Evolutionary conservation across 2,888 invertebrate species (phyloP).

Genomic region (Cerastis leucographa): DNA sequence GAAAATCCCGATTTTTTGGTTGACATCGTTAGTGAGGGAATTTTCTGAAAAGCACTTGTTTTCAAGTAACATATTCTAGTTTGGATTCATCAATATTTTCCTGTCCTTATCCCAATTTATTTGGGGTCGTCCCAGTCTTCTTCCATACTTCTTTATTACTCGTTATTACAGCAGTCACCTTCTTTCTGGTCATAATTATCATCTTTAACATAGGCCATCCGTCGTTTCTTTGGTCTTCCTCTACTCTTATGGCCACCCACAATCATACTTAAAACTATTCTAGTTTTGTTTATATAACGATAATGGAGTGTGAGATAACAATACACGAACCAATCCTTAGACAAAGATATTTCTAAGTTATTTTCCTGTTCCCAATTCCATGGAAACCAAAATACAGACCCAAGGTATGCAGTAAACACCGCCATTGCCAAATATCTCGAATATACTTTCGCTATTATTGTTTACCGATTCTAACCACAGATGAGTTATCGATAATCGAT

Average conservation of each 20-base stretch:
- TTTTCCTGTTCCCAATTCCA: conserved; percentile 71
- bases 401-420: conserved; percentile 67
- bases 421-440: conserved; percentile 69
- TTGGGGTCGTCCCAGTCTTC: background rate
- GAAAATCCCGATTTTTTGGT: background rate
- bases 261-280: background rate
- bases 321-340: conserved; percentile 9
- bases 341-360: conserved; percentile 23
- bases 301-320: conserved; percentile 1
- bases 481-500: conserved; percentile 39
- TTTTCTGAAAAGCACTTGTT: conserved; percentile 22
- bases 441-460: conserved; percentile 62
- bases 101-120: background rate
- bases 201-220: background rate
- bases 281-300: conserved; percentile 9
- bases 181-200: background rate
- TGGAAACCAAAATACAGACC: conserved; percentile 56
- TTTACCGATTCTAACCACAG: conserved; percentile 26
- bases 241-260: background rate
- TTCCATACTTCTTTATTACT: background rate
- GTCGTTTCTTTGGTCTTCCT: background rate
- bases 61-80: conserved; percentile 12
- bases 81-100: background rate
- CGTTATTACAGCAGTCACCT: background rate
- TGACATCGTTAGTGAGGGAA: conserved; percentile 12